Evolutionary conservation across 2,797 vertebrate species (phyloP).

Genomic region (Danio kyathit): DNA sequence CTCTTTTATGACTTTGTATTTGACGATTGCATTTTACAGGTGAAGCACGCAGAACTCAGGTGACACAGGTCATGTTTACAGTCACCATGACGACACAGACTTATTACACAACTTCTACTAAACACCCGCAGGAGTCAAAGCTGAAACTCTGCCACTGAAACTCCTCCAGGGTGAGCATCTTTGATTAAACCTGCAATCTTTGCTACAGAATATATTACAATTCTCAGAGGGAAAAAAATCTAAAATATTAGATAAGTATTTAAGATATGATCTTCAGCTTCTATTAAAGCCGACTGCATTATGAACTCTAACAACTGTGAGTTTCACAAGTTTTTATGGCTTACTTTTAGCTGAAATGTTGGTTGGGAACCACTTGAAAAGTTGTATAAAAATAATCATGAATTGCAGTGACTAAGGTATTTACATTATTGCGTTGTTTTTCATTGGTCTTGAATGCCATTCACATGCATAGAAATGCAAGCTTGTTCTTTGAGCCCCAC

Average conservation of each 20-base stretch:
- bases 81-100: neutral
- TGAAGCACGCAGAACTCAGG: neutral
- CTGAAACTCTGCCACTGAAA: neutral
- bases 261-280: neutral
- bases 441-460: neutral
- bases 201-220: neutral
- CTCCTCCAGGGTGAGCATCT: slow-evolving; percentile 7
- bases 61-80: slow-evolving; percentile 1
- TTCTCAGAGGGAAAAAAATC: neutral
- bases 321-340: neutral
- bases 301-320: too few species aligned
- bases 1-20: neutral
- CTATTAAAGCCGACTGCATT: neutral
- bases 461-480: neutral
- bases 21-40: neutral
- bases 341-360: neutral
- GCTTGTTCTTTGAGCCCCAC: slow-evolving; percentile 10
- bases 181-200: neutral
- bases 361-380: neutral
- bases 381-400: neutral
- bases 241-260: neutral
- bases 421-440: neutral
- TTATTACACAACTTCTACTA: slow-evolving; percentile 8
- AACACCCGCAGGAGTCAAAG: neutral
- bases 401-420: neutral